phyloP scores from a whole-genome alignment of 2,113 vertebrate genomes.

The Notarius quadriscutis region DNA sequence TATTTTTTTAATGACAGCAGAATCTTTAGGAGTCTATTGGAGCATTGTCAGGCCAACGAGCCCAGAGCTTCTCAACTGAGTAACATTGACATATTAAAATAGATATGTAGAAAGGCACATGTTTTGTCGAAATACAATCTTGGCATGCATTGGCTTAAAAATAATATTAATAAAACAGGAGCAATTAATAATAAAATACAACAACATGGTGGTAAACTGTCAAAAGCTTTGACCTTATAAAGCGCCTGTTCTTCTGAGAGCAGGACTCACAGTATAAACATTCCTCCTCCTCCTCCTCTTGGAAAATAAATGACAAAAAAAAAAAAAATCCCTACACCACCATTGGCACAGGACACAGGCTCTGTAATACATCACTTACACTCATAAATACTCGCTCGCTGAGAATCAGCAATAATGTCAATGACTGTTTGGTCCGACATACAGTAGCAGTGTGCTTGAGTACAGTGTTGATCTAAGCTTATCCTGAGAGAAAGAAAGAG shows the following conservation, averaged over 20 bases:
- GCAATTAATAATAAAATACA: conserved; percentile 41
- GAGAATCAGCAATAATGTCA: conserved; percentile 56
- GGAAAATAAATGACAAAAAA: conserved; percentile 27
- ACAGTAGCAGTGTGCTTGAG: conserved; percentile 62
- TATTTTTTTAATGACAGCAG: not conserved
- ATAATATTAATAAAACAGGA: conserved; percentile 36
- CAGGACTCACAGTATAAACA: conserved; percentile 62
- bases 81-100: conserved; percentile 73
- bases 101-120: conserved; percentile 73
- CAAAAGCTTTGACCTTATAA: conserved; percentile 60
- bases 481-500: conserved; percentile 63
- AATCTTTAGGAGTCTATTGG: conserved; percentile 18
- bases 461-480: conserved; percentile 59
- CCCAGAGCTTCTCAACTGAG: conserved; percentile 57
- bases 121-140: conserved; percentile 71
- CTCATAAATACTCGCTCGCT: conserved; percentile 67
- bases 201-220: conserved; percentile 69
- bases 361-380: conserved; percentile 59
- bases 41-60: conserved; percentile 1
- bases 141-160: conserved; percentile 64
- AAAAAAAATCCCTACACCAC: conserved; percentile 38
- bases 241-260: conserved; percentile 52
- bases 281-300: conserved; percentile 47
- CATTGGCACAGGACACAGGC: conserved; percentile 49
- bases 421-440: conserved; percentile 65